Base-by-base conservation (phyloP, 2,888 invertebrate genomes). In the Exephanes ischioxanthus region DNA sequence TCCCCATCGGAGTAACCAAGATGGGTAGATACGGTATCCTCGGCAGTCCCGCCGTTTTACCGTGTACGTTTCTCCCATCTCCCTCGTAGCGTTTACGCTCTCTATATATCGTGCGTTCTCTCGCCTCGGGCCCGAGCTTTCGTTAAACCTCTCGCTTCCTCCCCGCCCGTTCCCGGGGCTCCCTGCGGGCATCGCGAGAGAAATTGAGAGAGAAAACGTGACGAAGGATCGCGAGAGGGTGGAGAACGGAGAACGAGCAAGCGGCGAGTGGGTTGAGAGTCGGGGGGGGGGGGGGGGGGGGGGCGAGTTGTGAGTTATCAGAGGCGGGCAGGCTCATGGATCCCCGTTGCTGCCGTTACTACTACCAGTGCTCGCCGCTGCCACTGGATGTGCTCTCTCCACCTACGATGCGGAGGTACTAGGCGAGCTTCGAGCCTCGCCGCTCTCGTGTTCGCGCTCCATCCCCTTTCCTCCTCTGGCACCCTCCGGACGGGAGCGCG, bases 261-360 rank as follows among this genome's bases (percentile, higher is more conserved):
- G 41, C 14, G 72, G n/a, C 7, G 77, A 30, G 68, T 14, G 55
- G 51, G 41, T 45, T 22, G 71, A 75, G 51, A 33, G 48, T 19
- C 45, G 26, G 26, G 63, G 82, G 48, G 26, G 45, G 11, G 26
- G 22, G 26, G 22, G 22, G 22, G 2, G 26, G 26, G 26, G 26
- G 68, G 77, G 77, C 73, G 82, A 79, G 70, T 80, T 76, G 80
- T 66, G 83, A 83, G 83, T 85, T 85, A 85, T 85, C 76, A 80
- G 75, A 83, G 79, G 66, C 71, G 63, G 79, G 67, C 83, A 78
- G 78, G 68, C 72, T 72, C 71, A 55, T 76, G 83, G 63, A 72
- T 78, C 67, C 22, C 45, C 61, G 22, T 63, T 77, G 66, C 77
- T 33, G 48, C 82, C 55, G 33, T n/a, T 66, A 66, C 77, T 67